Percentiles rank a stretch among this genome's conserved stretches.
phyloP scores from a whole-genome alignment of 1,140 invertebrate genomes.

The Meloidogyne chitwoodi region DNA sequence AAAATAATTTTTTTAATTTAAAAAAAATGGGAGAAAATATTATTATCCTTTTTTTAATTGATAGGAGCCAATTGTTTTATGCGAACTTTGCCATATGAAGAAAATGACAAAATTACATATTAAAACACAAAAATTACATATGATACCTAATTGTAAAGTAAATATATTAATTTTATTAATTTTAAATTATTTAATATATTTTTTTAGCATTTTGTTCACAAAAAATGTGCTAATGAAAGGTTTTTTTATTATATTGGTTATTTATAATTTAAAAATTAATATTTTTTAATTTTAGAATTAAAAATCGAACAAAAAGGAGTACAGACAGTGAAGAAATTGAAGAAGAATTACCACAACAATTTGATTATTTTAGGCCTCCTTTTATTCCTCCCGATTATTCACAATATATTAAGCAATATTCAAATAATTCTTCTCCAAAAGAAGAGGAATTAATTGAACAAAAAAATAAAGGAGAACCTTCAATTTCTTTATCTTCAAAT shows the following conservation, averaged over 20 bases:
- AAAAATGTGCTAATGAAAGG: not conserved
- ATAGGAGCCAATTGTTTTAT: not conserved
- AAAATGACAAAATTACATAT: not conserved
- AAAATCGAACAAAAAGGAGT: not conserved
- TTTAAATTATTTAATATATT: not conserved
- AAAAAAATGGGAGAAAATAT: too few relatives aligned
- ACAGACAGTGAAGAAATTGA: not conserved
- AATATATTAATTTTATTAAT: not conserved
- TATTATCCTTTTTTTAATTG: too few relatives aligned
- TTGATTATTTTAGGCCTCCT: too few relatives aligned
- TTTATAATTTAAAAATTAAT: not conserved
- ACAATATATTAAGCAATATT: not conserved
- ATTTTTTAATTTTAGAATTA: not conserved
- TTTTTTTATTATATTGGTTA: not conserved
- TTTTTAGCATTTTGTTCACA: not conserved
- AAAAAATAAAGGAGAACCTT: not conserved
- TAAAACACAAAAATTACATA: not conserved
- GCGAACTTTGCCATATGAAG: not conserved
- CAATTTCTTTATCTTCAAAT: not conserved
- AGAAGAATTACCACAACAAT: too few relatives aligned
- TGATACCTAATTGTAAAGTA: not conserved
- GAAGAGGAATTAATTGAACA: not conserved
- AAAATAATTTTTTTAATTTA: too few relatives aligned
- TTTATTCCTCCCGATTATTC: too few relatives aligned
- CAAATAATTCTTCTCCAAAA: too few relatives aligned